Base-by-base conservation (phyloP, 1,140 invertebrate species). In the Colletes gigas region DNA sequence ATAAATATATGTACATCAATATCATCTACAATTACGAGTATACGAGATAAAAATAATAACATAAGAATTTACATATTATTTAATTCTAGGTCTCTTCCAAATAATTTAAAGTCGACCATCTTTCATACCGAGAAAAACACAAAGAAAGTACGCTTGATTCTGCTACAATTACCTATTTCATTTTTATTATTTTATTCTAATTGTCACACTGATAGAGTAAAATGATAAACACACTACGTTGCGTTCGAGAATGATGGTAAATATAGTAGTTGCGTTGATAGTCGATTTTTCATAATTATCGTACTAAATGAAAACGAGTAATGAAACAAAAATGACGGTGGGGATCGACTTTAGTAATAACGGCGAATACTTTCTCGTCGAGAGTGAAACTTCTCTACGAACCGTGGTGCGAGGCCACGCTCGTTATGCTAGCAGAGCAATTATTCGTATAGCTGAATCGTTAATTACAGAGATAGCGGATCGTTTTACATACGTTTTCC, bases 321-420 rank as follows among this genome's bases (percentile, higher is more conserved):
- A 62, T 60, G 60, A 57, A 50, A 41, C 41, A 63, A 72, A 50
- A 10, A 10, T 30, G 47, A 4, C 57, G 39, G 54, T 14, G 63
- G 69, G 63, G 63, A 60, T 54, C 10, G 72, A 67, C 71, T 85
- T 88, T 60, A 63, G 65, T 84, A 87, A 84, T 76, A 79, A 67
- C 78, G 66, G 59, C 50, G 71, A 84, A 83, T 85, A 90, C 90
- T 91, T 91, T 91, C 90, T 86, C 89, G 84, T 62, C 57, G 80
- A 91, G 84, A 91, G 90, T 89, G 90, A 91, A 91, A 91, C 85
- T 82, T 69, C 30, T 62, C 57, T 66, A 55, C 81, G 86, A 87
- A 87, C 78, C 86, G 62, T 84, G 78, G 71, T 84, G 76, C 85
- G 82, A 85, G 82, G 80, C 84, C 84, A 14, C 41, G 65, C 21